Percentiles rank a stretch among this genome's conserved stretches.
phyloP scores from a whole-genome alignment of 1,140 invertebrate species.

The Bombus vancouverensis region DNA sequence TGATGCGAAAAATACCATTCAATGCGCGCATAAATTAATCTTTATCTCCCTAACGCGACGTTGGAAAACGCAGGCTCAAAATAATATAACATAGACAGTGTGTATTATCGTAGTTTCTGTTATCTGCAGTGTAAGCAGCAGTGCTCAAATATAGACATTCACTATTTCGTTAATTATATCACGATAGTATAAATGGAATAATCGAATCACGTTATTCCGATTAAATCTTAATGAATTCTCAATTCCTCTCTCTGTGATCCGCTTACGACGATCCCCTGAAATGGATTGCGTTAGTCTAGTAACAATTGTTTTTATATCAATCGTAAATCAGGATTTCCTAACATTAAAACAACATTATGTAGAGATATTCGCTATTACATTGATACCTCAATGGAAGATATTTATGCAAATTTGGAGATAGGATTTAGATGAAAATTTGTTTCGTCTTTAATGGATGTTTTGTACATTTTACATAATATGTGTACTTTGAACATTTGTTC shows the following conservation, averaged over 20 bases:
- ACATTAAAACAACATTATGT: neutral
- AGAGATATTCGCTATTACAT: neutral
- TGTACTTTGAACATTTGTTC: neutral
- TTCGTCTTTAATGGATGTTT: neutral
- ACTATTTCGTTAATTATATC: slow-evolving; percentile 10
- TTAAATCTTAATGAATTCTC: slow-evolving; percentile 20
- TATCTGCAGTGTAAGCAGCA: neutral
- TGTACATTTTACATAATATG: neutral
- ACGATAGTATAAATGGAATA: slow-evolving; percentile 20
- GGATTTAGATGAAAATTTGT: neutral
- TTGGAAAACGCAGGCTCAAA: neutral
- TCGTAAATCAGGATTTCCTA: neutral
- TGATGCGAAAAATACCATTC: neutral
- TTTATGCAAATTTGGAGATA: neutral
- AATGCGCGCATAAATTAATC: neutral
- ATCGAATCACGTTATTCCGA: neutral
- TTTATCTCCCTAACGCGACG: neutral
- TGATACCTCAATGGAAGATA: neutral
- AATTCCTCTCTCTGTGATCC: neutral
- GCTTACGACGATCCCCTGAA: neutral
- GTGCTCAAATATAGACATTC: neutral
- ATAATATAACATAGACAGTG: neutral
- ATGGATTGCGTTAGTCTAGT: neutral
- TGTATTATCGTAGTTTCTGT: neutral
- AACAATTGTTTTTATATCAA: neutral